Evolutionary conservation across 2,797 vertebrate genomes (phyloP), one percentile per base, ranked within the genome.

Genomic region (Dipus sagitta): DNA sequence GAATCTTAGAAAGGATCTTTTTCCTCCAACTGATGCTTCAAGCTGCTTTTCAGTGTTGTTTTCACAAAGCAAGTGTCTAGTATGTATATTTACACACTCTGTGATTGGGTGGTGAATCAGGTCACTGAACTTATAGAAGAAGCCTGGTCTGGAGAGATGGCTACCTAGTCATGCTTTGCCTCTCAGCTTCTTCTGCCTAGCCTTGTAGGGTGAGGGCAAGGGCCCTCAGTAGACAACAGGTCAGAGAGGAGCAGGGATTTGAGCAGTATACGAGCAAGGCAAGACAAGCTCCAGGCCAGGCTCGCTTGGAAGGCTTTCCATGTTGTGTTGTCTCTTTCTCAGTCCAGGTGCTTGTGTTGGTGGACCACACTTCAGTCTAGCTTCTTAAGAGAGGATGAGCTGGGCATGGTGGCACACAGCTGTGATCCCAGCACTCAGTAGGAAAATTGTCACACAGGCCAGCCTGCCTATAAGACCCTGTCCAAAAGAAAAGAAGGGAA

Each of bases 311-410:
- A 54, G 70, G 11, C 74, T 83, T 83, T 28, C 65, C 14, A 13
- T 60, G 20, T 30, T 12, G 32, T 54, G 3, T 20, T 77, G 5
- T 62, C 71, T 67, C 68, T 71, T 72, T n/a, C 21, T 47, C 38
- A 10, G 26, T 76, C 75, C 71, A 70, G 47, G 76, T 72, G 47
- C 78, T 87, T 84, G 14, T 83, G 77, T 87, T 77, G 15, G 23
- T 71, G 58, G 72, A 71, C 24, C 26, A n/a, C 18, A 24, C 68
- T 28, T 32, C 82, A 47, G 83, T 67, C 72, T 84, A 91, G 58
- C 65, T 62, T 88, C 86, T 79, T 85, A 71, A 86, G 47, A 92
- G 67, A 75, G 30, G 17, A 60, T 88, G 38, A 64, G 24, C 34
- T 64, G 20, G 80, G 28, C 8, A 38, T 9, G 54, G 7, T 87